These are phyloP conservation scores for Sapayoa aenigma DNA, from an alignment of 2,113 vertebrate genomes.

Conservation along the genomic window DNA sequence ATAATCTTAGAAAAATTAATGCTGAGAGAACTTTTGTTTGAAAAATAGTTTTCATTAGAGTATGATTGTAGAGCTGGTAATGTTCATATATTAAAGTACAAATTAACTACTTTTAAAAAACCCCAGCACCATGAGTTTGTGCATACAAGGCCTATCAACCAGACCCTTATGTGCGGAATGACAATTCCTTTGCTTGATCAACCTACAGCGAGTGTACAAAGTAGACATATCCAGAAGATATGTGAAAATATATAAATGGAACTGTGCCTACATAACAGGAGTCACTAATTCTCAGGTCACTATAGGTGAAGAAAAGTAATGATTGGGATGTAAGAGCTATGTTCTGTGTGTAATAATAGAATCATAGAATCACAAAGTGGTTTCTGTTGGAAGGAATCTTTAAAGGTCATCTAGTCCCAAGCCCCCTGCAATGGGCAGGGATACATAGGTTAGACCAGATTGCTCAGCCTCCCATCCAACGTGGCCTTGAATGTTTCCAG, in stretches of 20 bases:
- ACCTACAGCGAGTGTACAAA: too few relatives aligned
- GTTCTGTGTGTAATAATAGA: neutral
- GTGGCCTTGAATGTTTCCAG: neutral
- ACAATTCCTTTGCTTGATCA: neutral
- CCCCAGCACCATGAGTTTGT: neutral
- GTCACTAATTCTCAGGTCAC: neutral
- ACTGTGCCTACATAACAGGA: accelerated
- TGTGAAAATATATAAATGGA: neutral
- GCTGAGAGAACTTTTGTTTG: neutral
- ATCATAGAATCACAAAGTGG: neutral
- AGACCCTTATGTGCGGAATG: neutral
- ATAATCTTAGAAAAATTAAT: neutral
- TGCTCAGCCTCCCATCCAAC: neutral
- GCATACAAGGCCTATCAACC: too few relatives aligned
- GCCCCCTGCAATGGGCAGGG: too few relatives aligned
- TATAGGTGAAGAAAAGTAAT: neutral
- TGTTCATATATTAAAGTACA: neutral
- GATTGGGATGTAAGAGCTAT: neutral
- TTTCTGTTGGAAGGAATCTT: neutral
- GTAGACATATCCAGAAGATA: neutral
- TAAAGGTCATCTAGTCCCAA: neutral
- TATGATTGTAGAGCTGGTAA: neutral
- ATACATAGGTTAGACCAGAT: neutral
- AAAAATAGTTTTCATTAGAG: neutral
- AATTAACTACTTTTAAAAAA: neutral